Conservation (phyloP, 2,113 vertebrate genomes). For the Corythoichthys intestinalis region DNA sequence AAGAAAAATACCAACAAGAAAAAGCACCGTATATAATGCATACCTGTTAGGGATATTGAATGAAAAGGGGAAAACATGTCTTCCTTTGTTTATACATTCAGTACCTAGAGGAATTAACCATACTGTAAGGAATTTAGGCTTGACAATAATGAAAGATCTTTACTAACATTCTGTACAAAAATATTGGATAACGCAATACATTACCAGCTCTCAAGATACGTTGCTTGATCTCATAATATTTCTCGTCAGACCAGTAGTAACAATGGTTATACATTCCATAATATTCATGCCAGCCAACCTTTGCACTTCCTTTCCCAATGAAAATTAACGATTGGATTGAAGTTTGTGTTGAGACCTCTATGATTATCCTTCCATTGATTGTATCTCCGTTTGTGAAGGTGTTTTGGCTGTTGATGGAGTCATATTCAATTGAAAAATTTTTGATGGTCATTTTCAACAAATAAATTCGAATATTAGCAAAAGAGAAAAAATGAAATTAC, state of each 20-base stretch:
- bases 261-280: not conserved
- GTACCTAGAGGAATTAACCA: constrained; percentile 32
- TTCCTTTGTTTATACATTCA: constrained; percentile 46
- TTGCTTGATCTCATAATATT: constrained; percentile 43
- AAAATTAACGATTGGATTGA: constrained; percentile 49
- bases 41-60: constrained; percentile 62
- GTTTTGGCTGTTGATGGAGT: constrained; percentile 59
- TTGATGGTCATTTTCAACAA: constrained; percentile 35
- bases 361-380: constrained; percentile 57
- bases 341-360: constrained; percentile 51
- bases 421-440: constrained; percentile 56
- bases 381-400: constrained; percentile 64
- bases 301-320: constrained; percentile 45
- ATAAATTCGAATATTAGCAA: not conserved
- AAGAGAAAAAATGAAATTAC: not conserved
- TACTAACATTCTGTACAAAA: not conserved
- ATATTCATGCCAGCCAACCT: constrained; percentile 52
- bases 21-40: not conserved
- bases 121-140: not conserved
- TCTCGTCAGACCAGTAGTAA: constrained; percentile 46
- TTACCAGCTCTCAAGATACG: constrained; percentile 59
- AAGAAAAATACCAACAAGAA: not conserved
- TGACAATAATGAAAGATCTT: not conserved
- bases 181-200: not conserved
- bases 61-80: constrained; percentile 53